Conservation (phyloP, 2,797 vertebrate species). For the Tenualosa thibaudeaui region DNA sequence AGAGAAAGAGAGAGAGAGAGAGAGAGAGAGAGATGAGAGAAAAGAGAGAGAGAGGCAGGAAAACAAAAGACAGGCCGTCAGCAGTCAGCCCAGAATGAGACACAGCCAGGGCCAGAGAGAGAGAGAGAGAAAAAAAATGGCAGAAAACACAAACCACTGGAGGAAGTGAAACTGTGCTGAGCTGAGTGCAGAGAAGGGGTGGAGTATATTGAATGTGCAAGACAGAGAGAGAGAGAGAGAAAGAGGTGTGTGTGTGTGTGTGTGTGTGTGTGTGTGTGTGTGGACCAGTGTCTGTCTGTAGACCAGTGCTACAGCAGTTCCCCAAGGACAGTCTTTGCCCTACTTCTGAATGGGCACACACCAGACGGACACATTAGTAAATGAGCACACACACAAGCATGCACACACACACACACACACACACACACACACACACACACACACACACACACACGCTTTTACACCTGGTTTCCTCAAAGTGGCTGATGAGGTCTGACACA, state of each 20-base stretch:
- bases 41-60: neutral
- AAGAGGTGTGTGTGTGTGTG: neutral
- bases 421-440: neutral
- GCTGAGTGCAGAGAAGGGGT: slow-evolving; percentile 12
- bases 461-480: slow-evolving; percentile 53
- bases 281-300: slow-evolving; percentile 8
- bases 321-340: slow-evolving; percentile 23
- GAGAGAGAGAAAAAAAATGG: slow-evolving; percentile 1
- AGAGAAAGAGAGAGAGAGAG: neutral
- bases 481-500: slow-evolving; percentile 62
- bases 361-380: slow-evolving; percentile 23
- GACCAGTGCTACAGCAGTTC: slow-evolving; percentile 18
- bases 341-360: slow-evolving; percentile 21
- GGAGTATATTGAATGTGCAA: slow-evolving; percentile 4
- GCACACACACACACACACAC: neutral
- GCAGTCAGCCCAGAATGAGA: neutral
- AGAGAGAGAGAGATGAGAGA: neutral
- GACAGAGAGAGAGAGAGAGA: neutral
- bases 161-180: slow-evolving; percentile 23
- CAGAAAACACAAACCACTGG: slow-evolving; percentile 19
- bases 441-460: slow-evolving; percentile 46
- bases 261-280: slow-evolving; percentile 1
- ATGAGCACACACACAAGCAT: neutral
- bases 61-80: slow-evolving; percentile 5
- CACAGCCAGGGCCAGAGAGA: neutral